Base-by-base conservation (phyloP, 2,113 vertebrate species). In the Hippocampus zosterae region DNA sequence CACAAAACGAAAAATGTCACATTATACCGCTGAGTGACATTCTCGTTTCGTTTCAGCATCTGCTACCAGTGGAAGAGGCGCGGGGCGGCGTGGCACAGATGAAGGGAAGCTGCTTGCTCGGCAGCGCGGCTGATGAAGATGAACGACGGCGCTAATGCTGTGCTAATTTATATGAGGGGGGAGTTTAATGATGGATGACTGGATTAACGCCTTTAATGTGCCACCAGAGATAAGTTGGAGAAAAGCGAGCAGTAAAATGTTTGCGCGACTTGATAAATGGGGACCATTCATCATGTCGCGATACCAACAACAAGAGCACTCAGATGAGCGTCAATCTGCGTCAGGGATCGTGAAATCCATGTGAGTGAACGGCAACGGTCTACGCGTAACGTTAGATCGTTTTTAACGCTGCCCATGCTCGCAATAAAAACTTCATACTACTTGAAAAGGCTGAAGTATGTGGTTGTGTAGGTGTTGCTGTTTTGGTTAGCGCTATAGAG, bases 41-140 rank as follows among this genome's bases (percentile, higher is more conserved):
- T 57, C 55, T 27, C 27, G 57, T 60, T 60, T 33, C 33, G 27
- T 60, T 60, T 33, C 27, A 60, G 57, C 57, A 60, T 60, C 57
- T 60, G 57, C 57, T 60, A 33, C 55, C 23, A 27, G 55, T 25
- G 23, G 25, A 25, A 27, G 27, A 60, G 57, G 27, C 27, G 8
- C 57, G 1, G 55, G 11, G 55, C 55, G n/a, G 10, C 55, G 10
- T 25, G 6, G 57, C 57, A 55, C 59, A 70, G 70, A 74, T 65
- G 76, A 79, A 87, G 78, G 67, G 81, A 77, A 81, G 78, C 76
- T 81, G 84, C 88, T 88, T 87, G 81, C 78, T 71, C 63, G 76
- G 84, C 87, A 75, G 88, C 85, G 89, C 81, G 83, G 84, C 81
- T 70, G 76, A 90, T 87, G 85, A 89, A 91, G 88, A 92, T 90